A percentile compares a stretch with the other conserved stretches of the same genome.
phyloP scores from a whole-genome alignment of 2,888 invertebrate genomes.

The Ceriagrion tenellum region DNA sequence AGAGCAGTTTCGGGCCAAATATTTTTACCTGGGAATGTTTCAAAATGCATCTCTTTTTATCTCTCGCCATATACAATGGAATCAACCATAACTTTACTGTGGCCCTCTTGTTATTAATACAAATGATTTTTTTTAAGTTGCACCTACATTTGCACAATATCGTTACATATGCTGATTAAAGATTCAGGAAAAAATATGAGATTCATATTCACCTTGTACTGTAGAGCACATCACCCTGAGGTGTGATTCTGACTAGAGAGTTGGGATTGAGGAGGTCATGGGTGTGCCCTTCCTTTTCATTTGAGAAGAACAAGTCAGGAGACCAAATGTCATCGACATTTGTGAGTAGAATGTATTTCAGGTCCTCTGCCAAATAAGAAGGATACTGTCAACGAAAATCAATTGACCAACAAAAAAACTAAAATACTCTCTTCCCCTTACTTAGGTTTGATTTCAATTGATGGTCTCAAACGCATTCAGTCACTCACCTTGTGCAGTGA shows the following conservation, averaged over 20 bases:
- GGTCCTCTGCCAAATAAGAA: constrained; percentile 9
- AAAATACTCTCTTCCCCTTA: neutral
- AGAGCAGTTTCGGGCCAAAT: too few species aligned
- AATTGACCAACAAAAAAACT: neutral
- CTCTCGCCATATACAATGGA: too few species aligned
- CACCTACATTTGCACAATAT: neutral
- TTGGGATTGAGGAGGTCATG: constrained; percentile 76
- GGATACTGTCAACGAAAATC: neutral
- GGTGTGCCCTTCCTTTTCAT: constrained; percentile 77
- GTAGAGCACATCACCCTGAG: constrained; percentile 76
- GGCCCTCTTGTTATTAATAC: neutral
- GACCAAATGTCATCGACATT: constrained; percentile 76
- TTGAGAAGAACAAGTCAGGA: constrained; percentile 78
- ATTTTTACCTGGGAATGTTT: too few species aligned
- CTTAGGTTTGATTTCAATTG: too few species aligned
- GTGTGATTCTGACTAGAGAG: constrained; percentile 76
- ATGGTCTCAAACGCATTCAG: neutral
- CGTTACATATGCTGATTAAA: too few species aligned
- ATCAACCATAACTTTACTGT: too few species aligned
- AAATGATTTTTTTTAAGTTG: neutral
- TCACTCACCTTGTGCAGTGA: constrained; percentile 68
- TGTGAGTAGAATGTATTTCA: constrained; percentile 71
- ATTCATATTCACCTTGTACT: constrained; percentile 75
- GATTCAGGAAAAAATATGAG: neutral
- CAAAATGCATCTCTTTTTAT: too few species aligned